phyloP scores from a whole-genome alignment of 2,113 vertebrate genomes.

The Semnornis frantzii region DNA sequence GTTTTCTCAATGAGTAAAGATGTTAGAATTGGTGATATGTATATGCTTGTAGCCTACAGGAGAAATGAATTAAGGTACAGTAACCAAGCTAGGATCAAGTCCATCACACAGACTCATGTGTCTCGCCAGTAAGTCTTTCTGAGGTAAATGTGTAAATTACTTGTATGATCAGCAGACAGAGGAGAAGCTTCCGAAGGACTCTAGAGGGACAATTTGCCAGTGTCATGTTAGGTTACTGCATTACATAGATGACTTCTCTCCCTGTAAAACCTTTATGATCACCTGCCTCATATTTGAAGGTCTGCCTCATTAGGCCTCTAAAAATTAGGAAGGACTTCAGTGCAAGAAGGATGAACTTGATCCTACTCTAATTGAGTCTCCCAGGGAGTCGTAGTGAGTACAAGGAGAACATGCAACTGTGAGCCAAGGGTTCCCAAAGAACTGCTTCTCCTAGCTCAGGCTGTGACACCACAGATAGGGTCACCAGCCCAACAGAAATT shows the following conservation, averaged over 20 bases:
- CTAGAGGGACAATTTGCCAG: neutral
- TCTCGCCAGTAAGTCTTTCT: neutral
- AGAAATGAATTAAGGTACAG: neutral
- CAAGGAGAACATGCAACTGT: neutral
- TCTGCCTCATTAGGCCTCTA: neutral
- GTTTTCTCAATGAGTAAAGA: neutral
- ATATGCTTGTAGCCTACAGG: neutral
- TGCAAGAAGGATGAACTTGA: neutral
- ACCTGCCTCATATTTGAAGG: neutral
- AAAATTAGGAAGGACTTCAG: neutral
- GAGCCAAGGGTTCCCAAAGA: slow-evolving; percentile 16
- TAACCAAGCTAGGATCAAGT: neutral
- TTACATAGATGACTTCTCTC: neutral
- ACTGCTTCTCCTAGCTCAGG: neutral
- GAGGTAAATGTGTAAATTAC: neutral
- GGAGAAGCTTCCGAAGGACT: neutral
- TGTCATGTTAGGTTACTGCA: rapidly evolving
- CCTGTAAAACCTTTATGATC: neutral
- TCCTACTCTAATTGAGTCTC: neutral
- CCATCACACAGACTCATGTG: neutral
- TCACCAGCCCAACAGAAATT: slow-evolving; percentile 56
- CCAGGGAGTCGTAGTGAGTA: neutral
- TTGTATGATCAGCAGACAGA: neutral
- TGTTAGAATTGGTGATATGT: neutral
- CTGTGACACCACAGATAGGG: slow-evolving; percentile 41